Evolutionary conservation across 64 coral and sea anemone species (phyloP), one percentile per base, ranked within the genome.

Genomic region (Catalaphyllia jardinei): DNA sequence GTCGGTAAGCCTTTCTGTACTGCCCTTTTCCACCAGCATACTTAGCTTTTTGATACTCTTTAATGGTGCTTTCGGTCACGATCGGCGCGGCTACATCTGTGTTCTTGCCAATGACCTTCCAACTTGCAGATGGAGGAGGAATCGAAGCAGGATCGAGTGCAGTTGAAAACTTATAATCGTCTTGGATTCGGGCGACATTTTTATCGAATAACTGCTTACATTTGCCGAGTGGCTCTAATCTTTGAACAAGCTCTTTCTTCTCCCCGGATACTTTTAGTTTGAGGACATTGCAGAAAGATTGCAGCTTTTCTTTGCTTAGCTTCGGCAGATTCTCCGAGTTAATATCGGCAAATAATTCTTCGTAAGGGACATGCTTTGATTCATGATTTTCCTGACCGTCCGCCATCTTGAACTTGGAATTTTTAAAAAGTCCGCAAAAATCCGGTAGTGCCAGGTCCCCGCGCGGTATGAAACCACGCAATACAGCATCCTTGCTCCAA

Each of bases 41-140:
- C 74, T 94, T 89, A 3, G 92, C 92, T 86, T 89, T 94, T 88
- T 89, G 87, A 59, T 89, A 94, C 82, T 93, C 91, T 31, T 88
- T 88, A 62, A 93, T 93, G 52, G 77, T 88, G 30, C 77, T 88
- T 29, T 80, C 86, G 13, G 91, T 93, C 12, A 93, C 76, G 29
- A 88, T 73, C 51, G 91, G 91, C 29, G 83, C 91, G 31, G 78
- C 71, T 64, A 88, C 84, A 80, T 78, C 57, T 88, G 77, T 49
- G 17, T 88, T 50, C 67, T 57, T 93, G n/a, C 78, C 78, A 60
- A 93, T 62, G 38, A 88, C 86, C 18, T 88, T 74, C 86, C 91
- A 93, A 20, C 88, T 88, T 8, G 91, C 86, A 55, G 86, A 62
- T 74, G 49, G 9, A 88, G 69, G 77, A 76, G 86, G 86, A 88